phyloP scores from a whole-genome alignment of 2,888 invertebrate genomes.

The Oithona nana region DNA sequence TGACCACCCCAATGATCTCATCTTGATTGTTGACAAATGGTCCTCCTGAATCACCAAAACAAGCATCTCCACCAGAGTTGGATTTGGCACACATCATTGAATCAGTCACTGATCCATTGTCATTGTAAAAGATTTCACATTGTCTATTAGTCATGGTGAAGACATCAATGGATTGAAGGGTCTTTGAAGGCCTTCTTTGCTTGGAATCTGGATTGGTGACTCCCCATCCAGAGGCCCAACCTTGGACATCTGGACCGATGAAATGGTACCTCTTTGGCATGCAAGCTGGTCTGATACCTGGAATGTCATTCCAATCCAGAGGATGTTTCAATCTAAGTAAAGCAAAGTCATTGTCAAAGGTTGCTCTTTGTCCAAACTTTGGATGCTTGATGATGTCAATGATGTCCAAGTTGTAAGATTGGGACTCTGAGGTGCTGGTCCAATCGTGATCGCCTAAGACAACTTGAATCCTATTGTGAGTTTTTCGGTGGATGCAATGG shows the following conservation, averaged over 20 bases:
- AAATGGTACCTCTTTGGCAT: neutral
- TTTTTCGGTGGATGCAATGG: neutral
- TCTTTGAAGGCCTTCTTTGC: neutral
- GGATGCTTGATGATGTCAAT: conserved; percentile 7
- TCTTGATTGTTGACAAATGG: neutral
- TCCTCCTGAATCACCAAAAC: conserved; percentile 14
- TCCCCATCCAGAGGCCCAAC: conserved; percentile 10
- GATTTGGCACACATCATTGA: conserved; percentile 11
- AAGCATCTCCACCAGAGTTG: conserved; percentile 4
- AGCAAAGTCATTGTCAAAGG: conserved; percentile 10
- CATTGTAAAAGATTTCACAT: neutral
- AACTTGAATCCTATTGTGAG: neutral
- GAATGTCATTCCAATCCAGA: neutral
- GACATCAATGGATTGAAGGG: neutral
- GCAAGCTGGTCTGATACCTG: neutral
- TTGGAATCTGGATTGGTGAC: conserved; percentile 2
- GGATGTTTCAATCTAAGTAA: neutral
- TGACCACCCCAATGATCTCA: conserved; percentile 1
- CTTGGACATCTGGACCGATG: neutral
- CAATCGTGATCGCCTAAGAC: conserved; percentile 10
- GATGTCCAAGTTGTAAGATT: neutral
- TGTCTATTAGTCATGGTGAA: neutral
- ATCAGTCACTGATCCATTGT: neutral
- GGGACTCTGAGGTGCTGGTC: neutral
- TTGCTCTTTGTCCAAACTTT: neutral